Evolutionary conservation across 2,888 invertebrate genomes (phyloP).

Genomic region (Cephus runcator): DNA sequence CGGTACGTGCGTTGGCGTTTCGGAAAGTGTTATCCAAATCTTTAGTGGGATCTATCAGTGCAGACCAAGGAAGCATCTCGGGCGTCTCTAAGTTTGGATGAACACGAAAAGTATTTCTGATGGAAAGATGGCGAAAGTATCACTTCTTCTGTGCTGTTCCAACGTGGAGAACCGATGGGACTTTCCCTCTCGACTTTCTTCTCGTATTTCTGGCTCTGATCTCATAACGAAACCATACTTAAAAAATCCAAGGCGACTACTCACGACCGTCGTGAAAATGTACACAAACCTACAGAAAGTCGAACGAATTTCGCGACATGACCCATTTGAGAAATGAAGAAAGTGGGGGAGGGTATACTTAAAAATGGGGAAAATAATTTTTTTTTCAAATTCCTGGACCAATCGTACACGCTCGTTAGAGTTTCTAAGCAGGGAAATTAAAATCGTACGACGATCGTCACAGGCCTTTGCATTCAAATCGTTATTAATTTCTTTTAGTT

Average conservation of each 20-base stretch:
- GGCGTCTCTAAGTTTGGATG: background rate
- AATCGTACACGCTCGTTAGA: background rate
- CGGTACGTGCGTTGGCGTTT: background rate
- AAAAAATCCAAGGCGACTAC: background rate
- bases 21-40: background rate
- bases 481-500: background rate
- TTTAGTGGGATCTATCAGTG: background rate
- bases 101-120: background rate
- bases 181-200: slow-evolving; percentile 40
- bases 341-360: background rate
- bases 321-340: background rate
- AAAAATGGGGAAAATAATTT: background rate
- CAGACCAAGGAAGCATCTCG: background rate
- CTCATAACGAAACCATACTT: slow-evolving; percentile 20
- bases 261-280: background rate
- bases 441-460: background rate
- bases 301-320: background rate
- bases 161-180: slow-evolving; percentile 8
- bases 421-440: background rate
- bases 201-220: slow-evolving; percentile 34
- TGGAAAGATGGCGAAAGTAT: background rate
- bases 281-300: background rate
- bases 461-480: background rate
- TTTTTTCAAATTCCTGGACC: background rate
- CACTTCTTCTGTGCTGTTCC: background rate